phyloP scores from a whole-genome alignment of 2,888 invertebrate species.

The Gnatocerus cornutus region DNA sequence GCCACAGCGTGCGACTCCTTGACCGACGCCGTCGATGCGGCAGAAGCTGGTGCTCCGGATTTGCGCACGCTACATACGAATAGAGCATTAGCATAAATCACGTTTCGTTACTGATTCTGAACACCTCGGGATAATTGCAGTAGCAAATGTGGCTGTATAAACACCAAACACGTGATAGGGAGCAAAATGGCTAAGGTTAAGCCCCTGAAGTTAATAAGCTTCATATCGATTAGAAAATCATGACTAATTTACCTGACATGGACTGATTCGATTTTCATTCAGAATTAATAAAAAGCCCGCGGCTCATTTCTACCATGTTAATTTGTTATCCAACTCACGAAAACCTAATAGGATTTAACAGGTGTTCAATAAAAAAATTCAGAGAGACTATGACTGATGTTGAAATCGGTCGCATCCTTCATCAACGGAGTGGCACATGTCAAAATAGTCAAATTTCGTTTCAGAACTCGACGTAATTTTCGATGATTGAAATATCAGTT shows the following conservation, averaged over 20 bases:
- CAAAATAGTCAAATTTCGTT: no score
- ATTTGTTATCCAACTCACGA: no score
- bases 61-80: slow-evolving; percentile 46
- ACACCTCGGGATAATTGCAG: slow-evolving; percentile 29
- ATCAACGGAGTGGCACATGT: no score
- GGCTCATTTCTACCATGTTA: no score
- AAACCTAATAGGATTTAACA: no score
- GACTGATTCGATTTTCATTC: not conserved
- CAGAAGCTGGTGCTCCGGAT: slow-evolving; percentile 45
- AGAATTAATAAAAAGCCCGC: no score
- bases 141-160: slow-evolving; percentile 35
- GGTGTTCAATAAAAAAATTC: no score
- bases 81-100: slow-evolving; percentile 52
- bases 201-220: not conserved
- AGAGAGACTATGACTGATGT: no score
- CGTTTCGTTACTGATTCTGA: slow-evolving; percentile 30
- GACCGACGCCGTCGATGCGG: slow-evolving; percentile 48
- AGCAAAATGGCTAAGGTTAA: slow-evolving; percentile 6
- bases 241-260: not conserved
- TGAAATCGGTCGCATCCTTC: no score
- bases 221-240: not conserved
- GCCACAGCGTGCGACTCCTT: slow-evolving; percentile 52
- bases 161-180: slow-evolving; percentile 31
- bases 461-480: no score
- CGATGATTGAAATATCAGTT: no score